Conservation (phyloP, 2,113 vertebrate genomes). For the Sebastes fasciatus region DNA sequence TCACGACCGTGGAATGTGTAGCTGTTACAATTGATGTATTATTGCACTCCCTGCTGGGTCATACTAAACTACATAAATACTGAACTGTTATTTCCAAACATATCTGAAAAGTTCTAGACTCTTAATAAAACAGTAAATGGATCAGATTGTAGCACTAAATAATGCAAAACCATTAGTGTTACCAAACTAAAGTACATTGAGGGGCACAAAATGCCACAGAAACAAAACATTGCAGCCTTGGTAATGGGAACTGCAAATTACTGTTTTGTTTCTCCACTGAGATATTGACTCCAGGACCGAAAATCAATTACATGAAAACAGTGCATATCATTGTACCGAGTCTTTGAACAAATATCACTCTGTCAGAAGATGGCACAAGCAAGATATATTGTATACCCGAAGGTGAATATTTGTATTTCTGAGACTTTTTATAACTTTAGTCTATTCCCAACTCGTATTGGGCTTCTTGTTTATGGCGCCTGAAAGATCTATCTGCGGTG, state of each 20-base stretch:
- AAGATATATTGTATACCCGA: slow-evolving; percentile 61
- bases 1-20: background rate
- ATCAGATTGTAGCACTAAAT: slow-evolving; percentile 23
- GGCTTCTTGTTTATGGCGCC: slow-evolving; percentile 72
- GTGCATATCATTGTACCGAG: slow-evolving; percentile 48
- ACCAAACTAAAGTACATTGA: slow-evolving; percentile 15
- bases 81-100: background rate
- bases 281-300: slow-evolving; percentile 55
- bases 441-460: slow-evolving; percentile 68
- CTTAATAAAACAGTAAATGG: slow-evolving; percentile 19
- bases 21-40: slow-evolving; percentile 15
- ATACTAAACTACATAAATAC: slow-evolving; percentile 10
- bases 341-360: slow-evolving; percentile 61
- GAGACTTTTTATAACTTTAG: slow-evolving; percentile 67
- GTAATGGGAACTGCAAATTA: slow-evolving; percentile 58
- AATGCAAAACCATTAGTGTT: slow-evolving; percentile 39
- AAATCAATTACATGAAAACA: slow-evolving; percentile 70
- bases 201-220: slow-evolving; percentile 22
- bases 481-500: slow-evolving; percentile 73
- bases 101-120: background rate
- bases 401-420: slow-evolving; percentile 78
- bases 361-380: slow-evolving; percentile 55
- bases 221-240: slow-evolving; percentile 37
- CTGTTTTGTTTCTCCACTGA: slow-evolving; percentile 54
- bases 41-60: background rate